A percentile compares a stretch with the other conserved stretches of the same genome.
Conservation (phyloP, 2,888 invertebrate species). For the Caenorhabditis panamensis region DNA sequence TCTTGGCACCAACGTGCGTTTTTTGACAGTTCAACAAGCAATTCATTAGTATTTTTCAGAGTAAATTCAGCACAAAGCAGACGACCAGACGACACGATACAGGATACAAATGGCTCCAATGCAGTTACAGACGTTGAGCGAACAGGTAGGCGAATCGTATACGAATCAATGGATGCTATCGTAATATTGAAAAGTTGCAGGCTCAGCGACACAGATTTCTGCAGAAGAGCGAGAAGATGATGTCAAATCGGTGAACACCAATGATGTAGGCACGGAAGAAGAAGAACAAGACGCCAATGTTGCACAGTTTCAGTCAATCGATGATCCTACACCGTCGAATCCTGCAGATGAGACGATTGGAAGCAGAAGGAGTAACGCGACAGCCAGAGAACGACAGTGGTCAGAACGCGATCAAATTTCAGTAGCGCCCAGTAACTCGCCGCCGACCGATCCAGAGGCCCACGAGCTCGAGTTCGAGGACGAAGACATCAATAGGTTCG, state of each 20-base stretch:
- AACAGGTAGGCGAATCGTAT: slow-evolving; percentile 21
- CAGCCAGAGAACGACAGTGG: slow-evolving; percentile 58
- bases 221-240: slow-evolving; percentile 35
- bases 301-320: slow-evolving; percentile 46
- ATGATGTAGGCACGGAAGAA: slow-evolving; percentile 21
- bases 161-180: background rate
- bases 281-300: slow-evolving; percentile 5
- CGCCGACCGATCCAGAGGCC: slow-evolving; percentile 63
- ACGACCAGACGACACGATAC: slow-evolving; percentile 10
- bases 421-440: slow-evolving; percentile 58
- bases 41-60: slow-evolving; percentile 28
- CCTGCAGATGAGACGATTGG: slow-evolving; percentile 42
- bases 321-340: slow-evolving; percentile 63
- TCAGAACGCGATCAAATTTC: slow-evolving; percentile 60
- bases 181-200: slow-evolving; percentile 7
- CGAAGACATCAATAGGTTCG: slow-evolving; percentile 37
- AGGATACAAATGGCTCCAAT: slow-evolving; percentile 13
- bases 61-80: slow-evolving; percentile 28
- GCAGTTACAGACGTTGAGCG: slow-evolving; percentile 47
- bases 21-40: background rate
- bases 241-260: slow-evolving; percentile 32
- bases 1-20: slow-evolving; percentile 33
- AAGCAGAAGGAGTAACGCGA: slow-evolving; percentile 48
- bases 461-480: slow-evolving; percentile 48
- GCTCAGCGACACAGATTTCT: slow-evolving; percentile 24